A percentile compares a stretch with the other conserved stretches of the same genome.
phyloP scores from a whole-genome alignment of 2,797 vertebrate genomes.

The Crax fasciolata region DNA sequence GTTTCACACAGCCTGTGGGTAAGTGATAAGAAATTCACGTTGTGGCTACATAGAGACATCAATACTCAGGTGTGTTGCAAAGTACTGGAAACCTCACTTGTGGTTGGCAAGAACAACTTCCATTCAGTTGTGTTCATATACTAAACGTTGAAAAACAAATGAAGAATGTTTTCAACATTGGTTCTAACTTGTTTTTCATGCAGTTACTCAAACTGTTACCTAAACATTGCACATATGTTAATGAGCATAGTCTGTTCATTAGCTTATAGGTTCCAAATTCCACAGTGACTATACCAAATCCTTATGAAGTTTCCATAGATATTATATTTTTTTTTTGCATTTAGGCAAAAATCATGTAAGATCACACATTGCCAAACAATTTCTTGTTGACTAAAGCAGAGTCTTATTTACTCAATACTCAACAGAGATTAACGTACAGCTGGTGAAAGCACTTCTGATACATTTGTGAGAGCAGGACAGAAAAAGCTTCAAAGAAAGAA shows the following conservation, averaged over 20 bases:
- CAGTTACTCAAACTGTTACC: background rate
- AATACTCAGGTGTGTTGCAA: background rate
- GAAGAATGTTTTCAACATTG: background rate
- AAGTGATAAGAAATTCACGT: slow-evolving; percentile 14
- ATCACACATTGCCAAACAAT: background rate
- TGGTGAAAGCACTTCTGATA: background rate
- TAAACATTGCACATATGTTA: background rate
- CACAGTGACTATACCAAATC: background rate
- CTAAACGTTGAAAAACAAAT: background rate
- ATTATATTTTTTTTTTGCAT: background rate
- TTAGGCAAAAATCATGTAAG: background rate
- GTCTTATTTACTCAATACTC: background rate
- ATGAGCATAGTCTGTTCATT: background rate
- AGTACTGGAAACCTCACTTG: background rate
- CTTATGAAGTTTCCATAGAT: background rate
- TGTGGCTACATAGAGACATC: background rate
- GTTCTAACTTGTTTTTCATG: background rate
- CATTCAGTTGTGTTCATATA: background rate
- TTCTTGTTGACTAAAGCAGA: background rate
- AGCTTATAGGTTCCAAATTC: background rate
- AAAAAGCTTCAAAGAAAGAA: background rate
- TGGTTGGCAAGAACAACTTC: background rate
- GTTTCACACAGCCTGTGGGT: background rate
- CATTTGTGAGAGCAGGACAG: background rate
- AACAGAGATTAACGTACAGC: fast-evolving